A percentile compares a stretch with the other conserved stretches of the same genome.
Conservation (phyloP, 1,140 invertebrate genomes). For the Brachionus plicatilis region DNA sequence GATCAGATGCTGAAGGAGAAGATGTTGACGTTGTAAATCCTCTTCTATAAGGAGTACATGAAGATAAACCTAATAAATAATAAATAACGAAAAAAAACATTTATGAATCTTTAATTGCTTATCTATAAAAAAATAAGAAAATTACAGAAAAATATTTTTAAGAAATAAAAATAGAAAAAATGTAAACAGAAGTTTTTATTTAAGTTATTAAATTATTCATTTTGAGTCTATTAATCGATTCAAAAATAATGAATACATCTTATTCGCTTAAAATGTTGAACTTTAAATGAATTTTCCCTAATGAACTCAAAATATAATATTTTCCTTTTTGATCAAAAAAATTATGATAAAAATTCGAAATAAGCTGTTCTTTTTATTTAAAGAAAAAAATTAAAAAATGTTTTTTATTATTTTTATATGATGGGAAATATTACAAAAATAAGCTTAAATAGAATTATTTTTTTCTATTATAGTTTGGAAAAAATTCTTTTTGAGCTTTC, state of each 20-base stretch:
- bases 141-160: not conserved
- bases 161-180: not conserved
- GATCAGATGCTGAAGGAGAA: not conserved
- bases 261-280: not conserved
- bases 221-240: not conserved
- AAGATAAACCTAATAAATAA: not conserved
- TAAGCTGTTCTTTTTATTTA: not conserved
- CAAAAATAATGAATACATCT: not conserved
- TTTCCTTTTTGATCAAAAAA: not conserved
- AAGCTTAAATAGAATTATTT: not conserved
- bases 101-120: not conserved
- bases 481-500: not conserved
- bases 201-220: not conserved
- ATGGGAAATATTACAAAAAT: not conserved
- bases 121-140: not conserved
- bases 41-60: not conserved
- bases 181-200: not conserved
- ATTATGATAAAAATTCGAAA: slow-evolving; percentile 13
- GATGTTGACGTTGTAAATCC: not conserved
- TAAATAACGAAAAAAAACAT: not conserved
- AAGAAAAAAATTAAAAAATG: not conserved
- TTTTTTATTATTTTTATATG: not conserved
- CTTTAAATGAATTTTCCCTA: not conserved
- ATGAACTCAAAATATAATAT: not conserved
- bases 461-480: not conserved